Evolutionary conservation across 2,888 invertebrate genomes (phyloP).

Genomic region (Tachystola acroxantha): DNA sequence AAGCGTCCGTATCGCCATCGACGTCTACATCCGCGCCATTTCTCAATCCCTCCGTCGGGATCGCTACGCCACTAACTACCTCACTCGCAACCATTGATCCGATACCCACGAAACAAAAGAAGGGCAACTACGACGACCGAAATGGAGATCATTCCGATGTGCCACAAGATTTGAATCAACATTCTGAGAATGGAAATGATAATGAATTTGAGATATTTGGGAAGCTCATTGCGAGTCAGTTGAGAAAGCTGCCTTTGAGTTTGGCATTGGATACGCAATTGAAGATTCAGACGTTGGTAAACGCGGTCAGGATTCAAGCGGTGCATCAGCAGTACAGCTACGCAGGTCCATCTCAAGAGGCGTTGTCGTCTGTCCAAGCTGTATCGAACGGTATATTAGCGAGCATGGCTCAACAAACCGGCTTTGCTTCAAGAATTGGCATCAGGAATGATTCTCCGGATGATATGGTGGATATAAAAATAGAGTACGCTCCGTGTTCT

Average conservation of each 20-base stretch:
- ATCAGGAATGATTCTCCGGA: conserved; percentile 60
- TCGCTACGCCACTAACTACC: conserved; percentile 67
- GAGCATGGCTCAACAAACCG: conserved; percentile 59
- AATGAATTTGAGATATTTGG: conserved; percentile 74
- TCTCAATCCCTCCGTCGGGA: conserved; percentile 68
- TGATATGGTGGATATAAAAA: conserved; percentile 57
- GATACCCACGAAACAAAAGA: conserved; percentile 64
- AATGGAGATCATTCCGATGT: conserved; percentile 51
- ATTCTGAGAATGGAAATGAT: conserved; percentile 64
- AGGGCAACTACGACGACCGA: conserved; percentile 44
- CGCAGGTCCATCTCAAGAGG: conserved; percentile 67
- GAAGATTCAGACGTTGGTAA: conserved; percentile 68
- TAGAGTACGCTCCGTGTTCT: conserved; percentile 58
- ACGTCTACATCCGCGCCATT: conserved; percentile 58
- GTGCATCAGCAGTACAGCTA: conserved; percentile 72
- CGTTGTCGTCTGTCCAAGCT: conserved; percentile 65
- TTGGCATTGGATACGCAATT: conserved; percentile 67
- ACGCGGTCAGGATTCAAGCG: conserved; percentile 66
- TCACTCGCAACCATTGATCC: conserved; percentile 68
- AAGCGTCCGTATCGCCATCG: conserved; percentile 46
- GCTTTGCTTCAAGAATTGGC: conserved; percentile 40
- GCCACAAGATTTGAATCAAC: conserved; percentile 68
- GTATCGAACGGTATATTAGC: conserved; percentile 67
- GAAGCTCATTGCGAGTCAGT: conserved; percentile 66
- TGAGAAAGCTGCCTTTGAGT: conserved; percentile 63